Conservation (phyloP, 2,888 invertebrate species). For the Aphodius sticticus region DNA sequence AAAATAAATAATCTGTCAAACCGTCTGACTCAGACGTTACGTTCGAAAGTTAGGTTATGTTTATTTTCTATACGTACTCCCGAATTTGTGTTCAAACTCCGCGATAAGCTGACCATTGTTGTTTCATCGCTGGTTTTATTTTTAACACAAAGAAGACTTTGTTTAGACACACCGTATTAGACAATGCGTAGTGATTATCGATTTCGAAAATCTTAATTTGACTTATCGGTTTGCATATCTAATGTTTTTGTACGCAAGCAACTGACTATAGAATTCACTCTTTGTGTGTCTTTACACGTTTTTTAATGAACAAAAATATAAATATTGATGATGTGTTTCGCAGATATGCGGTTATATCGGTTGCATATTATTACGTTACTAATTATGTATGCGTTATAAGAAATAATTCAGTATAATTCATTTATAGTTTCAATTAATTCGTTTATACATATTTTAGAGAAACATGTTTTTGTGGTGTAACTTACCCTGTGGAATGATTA, state of each 20-base stretch:
- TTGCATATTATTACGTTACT: background rate
- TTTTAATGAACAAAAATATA: background rate
- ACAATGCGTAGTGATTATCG: background rate
- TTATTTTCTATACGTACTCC: constrained; percentile 44
- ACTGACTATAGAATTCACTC: background rate
- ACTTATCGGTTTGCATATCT: background rate
- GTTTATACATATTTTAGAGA: too few species aligned
- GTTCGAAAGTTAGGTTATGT: background rate
- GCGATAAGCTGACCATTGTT: constrained; percentile 50
- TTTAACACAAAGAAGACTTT: background rate
- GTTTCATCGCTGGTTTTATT: background rate
- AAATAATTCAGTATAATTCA: too few species aligned
- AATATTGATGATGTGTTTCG: background rate
- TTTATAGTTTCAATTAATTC: too few species aligned
- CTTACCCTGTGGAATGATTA: too few species aligned
- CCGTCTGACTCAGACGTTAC: constrained; percentile 4
- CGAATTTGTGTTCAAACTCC: constrained; percentile 47
- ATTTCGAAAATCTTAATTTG: background rate
- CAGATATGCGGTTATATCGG: background rate
- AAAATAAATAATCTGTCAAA: constrained; percentile 25
- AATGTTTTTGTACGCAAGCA: background rate
- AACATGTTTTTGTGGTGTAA: too few species aligned
- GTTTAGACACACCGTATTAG: background rate
- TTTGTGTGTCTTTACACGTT: background rate
- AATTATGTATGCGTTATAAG: too few species aligned